Conservation (phyloP, 2,888 invertebrate species). For the Watsonalla cultraria region DNA sequence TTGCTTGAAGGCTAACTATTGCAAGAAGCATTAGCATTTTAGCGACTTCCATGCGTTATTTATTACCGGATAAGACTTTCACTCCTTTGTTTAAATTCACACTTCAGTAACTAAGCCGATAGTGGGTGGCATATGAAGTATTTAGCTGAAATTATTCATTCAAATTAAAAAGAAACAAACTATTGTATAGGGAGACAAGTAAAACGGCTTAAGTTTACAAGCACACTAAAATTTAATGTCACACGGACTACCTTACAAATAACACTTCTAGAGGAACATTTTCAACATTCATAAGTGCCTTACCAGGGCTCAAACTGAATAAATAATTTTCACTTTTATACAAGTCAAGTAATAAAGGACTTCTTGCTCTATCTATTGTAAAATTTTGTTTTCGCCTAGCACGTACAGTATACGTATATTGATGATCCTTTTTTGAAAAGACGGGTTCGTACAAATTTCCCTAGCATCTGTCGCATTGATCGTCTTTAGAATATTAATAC, state of each 20-base stretch:
- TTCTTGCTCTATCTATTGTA: neutral
- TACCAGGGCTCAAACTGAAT: no score
- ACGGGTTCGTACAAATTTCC: neutral
- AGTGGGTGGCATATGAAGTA: no score
- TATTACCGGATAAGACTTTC: slow-evolving; percentile 1
- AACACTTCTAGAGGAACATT: no score
- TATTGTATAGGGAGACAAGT: no score
- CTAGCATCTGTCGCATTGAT: neutral
- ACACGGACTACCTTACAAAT: no score
- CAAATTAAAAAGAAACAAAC: no score
- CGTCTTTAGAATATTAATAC: neutral
- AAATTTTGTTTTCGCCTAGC: neutral
- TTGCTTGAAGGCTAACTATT: neutral
- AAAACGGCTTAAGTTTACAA: no score
- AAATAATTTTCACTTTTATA: no score
- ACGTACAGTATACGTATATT: neutral
- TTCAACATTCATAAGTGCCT: no score
- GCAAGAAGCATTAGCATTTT: neutral
- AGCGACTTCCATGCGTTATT: neutral
- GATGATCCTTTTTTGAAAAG: neutral
- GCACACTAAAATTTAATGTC: no score
- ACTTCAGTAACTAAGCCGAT: neutral
- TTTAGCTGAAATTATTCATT: no score
- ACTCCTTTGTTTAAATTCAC: neutral
- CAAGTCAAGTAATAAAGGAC: no score